Evolutionary conservation across 2,113 vertebrate species (phyloP).

Genomic region (Promerops cafer): DNA sequence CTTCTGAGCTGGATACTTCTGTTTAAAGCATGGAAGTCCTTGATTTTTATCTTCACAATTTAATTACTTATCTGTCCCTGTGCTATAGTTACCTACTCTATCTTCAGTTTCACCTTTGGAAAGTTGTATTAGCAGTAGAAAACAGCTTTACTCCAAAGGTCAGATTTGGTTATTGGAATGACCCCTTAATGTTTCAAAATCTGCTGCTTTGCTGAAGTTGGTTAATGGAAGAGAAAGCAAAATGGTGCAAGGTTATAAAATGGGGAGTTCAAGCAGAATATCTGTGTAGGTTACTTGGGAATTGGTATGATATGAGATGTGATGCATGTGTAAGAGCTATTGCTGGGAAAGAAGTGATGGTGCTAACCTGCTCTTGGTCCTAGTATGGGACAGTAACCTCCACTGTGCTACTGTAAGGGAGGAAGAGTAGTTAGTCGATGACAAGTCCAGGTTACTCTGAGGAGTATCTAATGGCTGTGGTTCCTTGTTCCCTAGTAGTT

Average conservation of each 20-base stretch:
- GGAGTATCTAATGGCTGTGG: not conserved
- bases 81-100: not conserved
- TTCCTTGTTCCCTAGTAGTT: not conserved
- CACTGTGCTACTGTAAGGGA: not conserved
- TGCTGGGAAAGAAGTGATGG: not conserved
- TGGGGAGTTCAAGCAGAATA: not conserved
- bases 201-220: not conserved
- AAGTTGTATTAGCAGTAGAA: not conserved
- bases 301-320: not conserved
- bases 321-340: not conserved
- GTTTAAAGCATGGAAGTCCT: not conserved
- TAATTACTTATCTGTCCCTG: not conserved
- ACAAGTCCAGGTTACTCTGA: not conserved
- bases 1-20: not conserved
- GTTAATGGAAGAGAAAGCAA: not conserved
- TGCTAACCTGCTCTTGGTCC: not conserved
- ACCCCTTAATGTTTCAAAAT: not conserved
- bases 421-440: not conserved
- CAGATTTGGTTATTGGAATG: not conserved
- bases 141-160: not conserved
- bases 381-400: not conserved
- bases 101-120: not conserved
- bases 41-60: not conserved
- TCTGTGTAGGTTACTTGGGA: not conserved
- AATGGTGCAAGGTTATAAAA: not conserved